A percentile compares a stretch with the other conserved stretches of the same genome.
phyloP scores from a whole-genome alignment of 2,797 vertebrate species.

The Stomatorhinus walkeri region DNA sequence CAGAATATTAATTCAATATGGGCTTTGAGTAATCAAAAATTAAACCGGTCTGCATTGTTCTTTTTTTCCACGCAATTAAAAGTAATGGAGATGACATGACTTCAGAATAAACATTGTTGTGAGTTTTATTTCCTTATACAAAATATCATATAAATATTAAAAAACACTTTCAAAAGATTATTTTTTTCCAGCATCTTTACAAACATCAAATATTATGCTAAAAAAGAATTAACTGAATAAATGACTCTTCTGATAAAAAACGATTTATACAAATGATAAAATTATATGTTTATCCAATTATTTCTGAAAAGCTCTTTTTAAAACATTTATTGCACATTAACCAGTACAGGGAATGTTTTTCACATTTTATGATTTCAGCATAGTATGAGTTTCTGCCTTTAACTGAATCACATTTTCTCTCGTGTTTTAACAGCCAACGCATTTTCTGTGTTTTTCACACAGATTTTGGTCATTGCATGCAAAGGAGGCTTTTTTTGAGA shows the following conservation, averaged over 20 bases:
- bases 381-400: not conserved
- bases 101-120: slow-evolving; percentile 23
- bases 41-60: not conserved
- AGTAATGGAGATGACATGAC: not conserved
- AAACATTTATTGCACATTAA: slow-evolving; percentile 57
- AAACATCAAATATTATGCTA: slow-evolving; percentile 26
- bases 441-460: not conserved
- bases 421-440: not conserved
- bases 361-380: not conserved
- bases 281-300: slow-evolving; percentile 37
- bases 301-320: slow-evolving; percentile 25
- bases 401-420: not conserved
- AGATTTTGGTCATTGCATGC: slow-evolving; percentile 1
- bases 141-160: slow-evolving; percentile 60
- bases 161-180: not conserved
- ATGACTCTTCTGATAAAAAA: slow-evolving; percentile 31
- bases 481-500: not conserved
- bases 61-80: slow-evolving; percentile 1
- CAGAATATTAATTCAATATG: slow-evolving; percentile 1
- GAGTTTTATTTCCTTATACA: slow-evolving; percentile 54
- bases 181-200: slow-evolving; percentile 35
- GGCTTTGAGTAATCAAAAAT: not conserved
- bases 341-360: slow-evolving; percentile 32
- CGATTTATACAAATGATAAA: slow-evolving; percentile 26
- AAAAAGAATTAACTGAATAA: slow-evolving; percentile 30